Base-by-base conservation (phyloP, 2,888 invertebrate genomes). In the Pardosa pseudoannulata region DNA sequence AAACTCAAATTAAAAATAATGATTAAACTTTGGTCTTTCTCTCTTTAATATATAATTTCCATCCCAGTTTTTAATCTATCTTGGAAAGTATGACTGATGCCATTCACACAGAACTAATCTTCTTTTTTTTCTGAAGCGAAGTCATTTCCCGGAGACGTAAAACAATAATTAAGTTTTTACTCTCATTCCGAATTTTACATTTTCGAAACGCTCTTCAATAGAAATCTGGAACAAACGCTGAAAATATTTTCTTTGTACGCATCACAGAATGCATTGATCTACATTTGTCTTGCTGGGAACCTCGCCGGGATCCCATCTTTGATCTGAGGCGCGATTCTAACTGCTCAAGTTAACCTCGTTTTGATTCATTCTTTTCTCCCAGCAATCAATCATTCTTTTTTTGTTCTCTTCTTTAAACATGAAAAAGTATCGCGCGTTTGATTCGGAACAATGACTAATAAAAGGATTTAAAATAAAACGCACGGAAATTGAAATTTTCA, bases 251-350 rank as follows among this genome's bases (percentile, higher is more conserved):
- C 23, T 27, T 27, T 29, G 68, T 32, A 76, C 75, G 82, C 70
- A 76, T 70, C 75, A 76, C 27, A 71, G 82, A 70, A 76, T 75
- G 71, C 62, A 70, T 32, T 76, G 82, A 65, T 71, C 82, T 82
- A 82, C 82, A 82, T 82, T 82, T 62, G 64, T 56, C 36, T 32
- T 7, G n/a, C 28, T 7, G 56, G 68, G 2, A 75, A 82, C 75
- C 64, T 23, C 75, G 81, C 46, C 23, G 56, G 46, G 31, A 31
- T 71, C 41, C n/a, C n/a, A n/a, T n/a, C n/a, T 41, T 62, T 36
- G 29, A 39, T 6, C 0, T 56, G 56, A 56, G n/a, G 56, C 56
- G 56, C 56, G 11, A 19, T 56, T 2, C 9, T 9, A 36, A 5
- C 6, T 7, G 9, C 36, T 56, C 1, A 5, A 56, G 56, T 56